Evolutionary conservation across 2,888 invertebrate species (phyloP), one percentile per base, ranked within the genome.

Genomic region (Lasioglossum malachurum): DNA sequence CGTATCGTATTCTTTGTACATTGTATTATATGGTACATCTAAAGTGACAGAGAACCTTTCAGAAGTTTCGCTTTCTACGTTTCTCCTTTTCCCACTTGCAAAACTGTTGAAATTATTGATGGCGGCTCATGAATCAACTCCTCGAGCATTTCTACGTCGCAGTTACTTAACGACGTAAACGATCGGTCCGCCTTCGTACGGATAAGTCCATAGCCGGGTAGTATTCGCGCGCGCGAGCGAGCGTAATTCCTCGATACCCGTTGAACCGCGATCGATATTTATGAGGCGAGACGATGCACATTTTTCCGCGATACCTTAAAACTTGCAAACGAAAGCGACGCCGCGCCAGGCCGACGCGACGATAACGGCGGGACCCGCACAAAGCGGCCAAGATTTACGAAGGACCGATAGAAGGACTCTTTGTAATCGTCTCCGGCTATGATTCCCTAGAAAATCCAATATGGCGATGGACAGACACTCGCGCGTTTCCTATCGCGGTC

Each of bases 251-350:
- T 16, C 64, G 41, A 38, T 53, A 38, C 64, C 31, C 31, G 41
- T 35, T 23, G 38, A 72, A 44, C 60, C 27, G 10, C 16, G 53
- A 77, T 76, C 83, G 57, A 82, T 83, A 79, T 71, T 71, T 79
- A 73, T 31, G 41, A 69, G 49, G 35, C 35, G 49, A 75, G 31
- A 44, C 74, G 75, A 27, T 71, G 60, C 72, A 83, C 64, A 83
- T 84, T 83, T 72, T 78, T 84, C 10, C 77, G 74, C 23, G n/a
- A 78, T 86, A 71, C 72, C 71, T 78, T 53, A 53, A 80, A 78
- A 80, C 67, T 75, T 67, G 49, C 57, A 46, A 78, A 77, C 38
- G 67, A 75, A 80, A 80, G 69, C 64, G 80, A 86, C 64, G 71
- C 46, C 46, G 16, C 14, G 44, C 46, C 71, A 38, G 31, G 14